These are phyloP conservation scores for Danionella cerebrum DNA, from an alignment of 2,113 vertebrate genomes.

Conservation along the genomic window DNA sequence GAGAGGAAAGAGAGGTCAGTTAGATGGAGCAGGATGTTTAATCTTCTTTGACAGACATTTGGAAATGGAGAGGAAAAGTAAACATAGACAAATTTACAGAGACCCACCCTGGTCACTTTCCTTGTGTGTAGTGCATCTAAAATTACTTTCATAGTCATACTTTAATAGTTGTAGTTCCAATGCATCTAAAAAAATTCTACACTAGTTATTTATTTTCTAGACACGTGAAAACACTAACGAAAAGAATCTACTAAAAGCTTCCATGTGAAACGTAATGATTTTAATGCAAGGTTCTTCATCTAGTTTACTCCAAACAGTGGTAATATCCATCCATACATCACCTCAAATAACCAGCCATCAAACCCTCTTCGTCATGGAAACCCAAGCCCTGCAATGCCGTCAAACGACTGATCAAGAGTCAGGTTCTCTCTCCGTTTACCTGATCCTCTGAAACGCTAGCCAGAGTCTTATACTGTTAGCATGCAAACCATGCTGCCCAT, in stretches of 20 bases:
- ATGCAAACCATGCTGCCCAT: constrained; percentile 29
- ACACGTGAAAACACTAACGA: too few species aligned
- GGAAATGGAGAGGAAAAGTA: background rate
- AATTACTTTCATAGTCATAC: too few species aligned
- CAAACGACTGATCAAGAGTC: constrained; percentile 10
- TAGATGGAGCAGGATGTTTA: background rate
- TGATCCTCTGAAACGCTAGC: background rate
- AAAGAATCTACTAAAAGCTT: too few species aligned
- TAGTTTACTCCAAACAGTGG: too few species aligned
- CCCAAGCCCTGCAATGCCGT: constrained; percentile 16
- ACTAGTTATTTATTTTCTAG: too few species aligned
- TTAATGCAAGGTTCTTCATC: too few species aligned
- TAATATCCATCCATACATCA: background rate
- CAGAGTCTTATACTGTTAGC: background rate
- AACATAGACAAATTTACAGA: background rate
- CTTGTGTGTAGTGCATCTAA: constrained; percentile 1
- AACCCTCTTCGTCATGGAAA: constrained; percentile 30
- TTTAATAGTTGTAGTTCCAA: too few species aligned
- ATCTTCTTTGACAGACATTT: background rate
- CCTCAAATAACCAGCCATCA: constrained; percentile 16
- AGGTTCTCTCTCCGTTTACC: constrained; percentile 10
- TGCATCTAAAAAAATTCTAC: too few species aligned
- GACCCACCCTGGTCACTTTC: background rate
- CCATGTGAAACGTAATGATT: too few species aligned
- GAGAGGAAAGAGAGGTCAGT: background rate